Evolutionary conservation across 2,797 vertebrate genomes (phyloP).

Genomic region (Falco novaeseelandiae): DNA sequence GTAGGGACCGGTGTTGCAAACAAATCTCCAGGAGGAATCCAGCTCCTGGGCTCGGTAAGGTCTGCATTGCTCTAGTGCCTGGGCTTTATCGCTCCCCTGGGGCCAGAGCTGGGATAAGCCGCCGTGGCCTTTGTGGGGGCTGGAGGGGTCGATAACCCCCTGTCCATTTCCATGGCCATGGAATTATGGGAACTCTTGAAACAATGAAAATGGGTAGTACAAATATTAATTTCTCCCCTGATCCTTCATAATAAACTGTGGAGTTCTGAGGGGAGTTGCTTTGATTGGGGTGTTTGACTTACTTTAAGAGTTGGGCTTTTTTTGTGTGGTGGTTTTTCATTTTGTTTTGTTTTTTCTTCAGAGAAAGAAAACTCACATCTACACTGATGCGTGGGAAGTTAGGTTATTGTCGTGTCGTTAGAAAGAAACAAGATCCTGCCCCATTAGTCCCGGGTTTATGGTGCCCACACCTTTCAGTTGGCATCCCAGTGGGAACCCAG

Average conservation of each 20-base stretch:
- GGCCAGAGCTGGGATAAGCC: not conserved
- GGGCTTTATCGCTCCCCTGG: not conserved
- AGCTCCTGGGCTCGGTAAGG: not conserved
- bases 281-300: not conserved
- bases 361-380: not conserved
- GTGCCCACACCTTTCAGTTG: not conserved
- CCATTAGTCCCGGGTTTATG: not conserved
- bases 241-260: not conserved
- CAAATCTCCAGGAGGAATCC: not conserved
- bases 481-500: not conserved
- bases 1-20: not conserved
- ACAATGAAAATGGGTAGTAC: not conserved
- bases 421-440: not conserved
- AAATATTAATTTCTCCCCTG: not conserved
- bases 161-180: not conserved
- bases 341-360: not conserved
- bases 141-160: fast-evolving
- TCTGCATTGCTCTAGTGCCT: not conserved
- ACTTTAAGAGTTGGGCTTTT: not conserved
- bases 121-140: no score
- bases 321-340: no score
- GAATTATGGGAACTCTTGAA: not conserved
- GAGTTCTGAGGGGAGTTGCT: not conserved
- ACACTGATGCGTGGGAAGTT: fast-evolving
- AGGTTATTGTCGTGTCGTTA: not conserved